Evolutionary conservation across 2,113 vertebrate genomes (phyloP), one percentile per base, ranked within the genome.

Genomic region (Poeciliopsis turrubarensis): DNA sequence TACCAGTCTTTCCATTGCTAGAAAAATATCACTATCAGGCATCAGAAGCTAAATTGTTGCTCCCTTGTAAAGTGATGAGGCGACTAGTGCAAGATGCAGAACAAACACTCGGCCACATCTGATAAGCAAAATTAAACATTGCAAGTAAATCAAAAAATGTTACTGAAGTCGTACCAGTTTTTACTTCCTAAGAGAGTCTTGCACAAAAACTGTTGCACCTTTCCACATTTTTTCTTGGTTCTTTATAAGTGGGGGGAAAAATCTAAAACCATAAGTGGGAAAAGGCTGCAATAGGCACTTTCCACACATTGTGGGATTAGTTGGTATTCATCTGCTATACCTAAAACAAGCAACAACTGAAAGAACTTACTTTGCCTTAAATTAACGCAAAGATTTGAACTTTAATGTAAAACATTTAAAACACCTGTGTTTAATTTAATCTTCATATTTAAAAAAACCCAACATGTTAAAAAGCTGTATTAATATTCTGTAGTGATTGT

Each of bases 11-110:
- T 19, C 44, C 17, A 19, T 17, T 47, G 17, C 31, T 57, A 66
- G 64, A 78, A 63, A 67, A 63, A 73, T 72, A 31, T 65, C 0
- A 62, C 41, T 41, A n/a, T 14, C 47, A 8, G 44, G 68, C 63
- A 75, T 39, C 9, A 27, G 60, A 73, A 41, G 67, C 17, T 5
- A 47, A 47, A 47, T 0, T 19, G 44, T 47, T 47, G 17, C 17
- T 34, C 22, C 32, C 31, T 60, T 5, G 60, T 32, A 9, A 25
- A 47, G 25, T 17, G 10, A n/a, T 29, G 26, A 32, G 60, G 41
- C 44, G 25, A 14, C 29, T 63, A 57, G 15, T 26, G 29, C 63
- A 31, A 27, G 41, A 54, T 61, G 31, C 15, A 15, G 62, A 62
- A 51, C 4, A 37, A 44, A 34, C 32, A 73, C n/a, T 68, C 73